Evolutionary conservation across 2,113 vertebrate genomes (phyloP), one percentile per base, ranked within the genome.

Genomic region (Dryoscopus gambensis): DNA sequence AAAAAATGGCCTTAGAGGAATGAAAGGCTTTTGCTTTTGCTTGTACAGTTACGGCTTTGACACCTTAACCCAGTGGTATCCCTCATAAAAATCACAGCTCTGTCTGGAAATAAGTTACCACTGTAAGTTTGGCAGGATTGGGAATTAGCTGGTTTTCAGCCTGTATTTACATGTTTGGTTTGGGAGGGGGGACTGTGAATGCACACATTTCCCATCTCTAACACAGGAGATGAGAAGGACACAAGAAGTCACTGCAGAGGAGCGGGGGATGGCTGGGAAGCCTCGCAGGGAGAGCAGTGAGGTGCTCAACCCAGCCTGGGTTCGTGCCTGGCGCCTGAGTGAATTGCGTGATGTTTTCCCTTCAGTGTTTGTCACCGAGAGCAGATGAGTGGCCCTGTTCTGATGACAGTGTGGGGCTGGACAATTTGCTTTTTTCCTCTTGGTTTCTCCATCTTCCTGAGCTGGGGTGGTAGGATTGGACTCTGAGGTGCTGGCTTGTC

Each of bases 261-360:
- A 87, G 80, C 60, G n/a, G 9, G 49, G 70, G 19, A 35, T 39
- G 80, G 52, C 53, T 60, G 52, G 77, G 83, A 53, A 71, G 28
- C 16, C 44, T 81, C 0, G 0, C 44, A 53, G 8, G 1, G 11
- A 56, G 78, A n/a, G 44, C 39, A 20, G 35, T 22, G 49, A 40
- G 63, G n/a, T 80, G 80, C 62, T 65, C 88, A 88, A 44, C 55
- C 28, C 46, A 15, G 42, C 18, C 31, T 30, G 28, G 28, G 19
- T 56, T 75, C 2, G 0, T 37, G 42, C 35, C 60, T 2, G 0
- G n/a, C 0, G 0, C 50, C 31, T 13, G 19, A 31, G 50, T 23
- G 44, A 74, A 50, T 67, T 2, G 0, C 0, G 0, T 35, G 16
- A 11, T 52, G 5, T 52, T 75, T 59, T 75, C 19, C 47, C 42